Base-by-base conservation (phyloP, 2,888 invertebrate genomes). In the Colletes collaris region DNA sequence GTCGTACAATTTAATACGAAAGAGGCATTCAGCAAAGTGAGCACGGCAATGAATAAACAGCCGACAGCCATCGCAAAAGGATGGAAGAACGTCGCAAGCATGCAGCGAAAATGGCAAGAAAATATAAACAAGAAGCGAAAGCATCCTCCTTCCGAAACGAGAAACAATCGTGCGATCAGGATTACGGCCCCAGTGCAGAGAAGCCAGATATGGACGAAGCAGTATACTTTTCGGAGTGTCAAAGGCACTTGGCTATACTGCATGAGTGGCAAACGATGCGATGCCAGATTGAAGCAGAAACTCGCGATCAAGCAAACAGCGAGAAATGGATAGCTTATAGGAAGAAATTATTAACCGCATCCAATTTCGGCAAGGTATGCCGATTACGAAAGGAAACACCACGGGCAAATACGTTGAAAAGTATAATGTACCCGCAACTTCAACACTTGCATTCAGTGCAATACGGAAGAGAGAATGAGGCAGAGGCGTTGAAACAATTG, bases 301-400 rank as follows among this genome's bases (percentile, higher is more conserved):
- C 27, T 27, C 27, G 27, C 50, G 37, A 59, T 35, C 60, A 52
- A 11, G 52, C 52, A 3, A 69, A 60, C 2, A 52, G 44, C 40
- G 55, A 44, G 40, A 52, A 46, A 13, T 52, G 59, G 68, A 19
- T 27, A 1, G 44, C 27, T 6, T 58, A 67, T 35, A 44, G 58
- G 27, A 44, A 67, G n/a, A 58, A 59, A 59, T 27, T 46, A 58
- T 46, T 67, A 37, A 58, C 67, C 49, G 56, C 67, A 49, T 67
- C 67, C 13, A 56, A 67, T 58, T 59, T 68, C 19, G 68, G 50
- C 10, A 49, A 50, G 10, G 13, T 68, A n/a, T 68, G 40, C 52
- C n/a, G 60, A 58, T n/a, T 50, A 19, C 52, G 60, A 19, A 59
- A 58, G 3, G 4, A 50, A 7, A 52, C 60, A 4, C 40, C 59